Percentiles rank a stretch among this genome's conserved stretches.
phyloP scores from a whole-genome alignment of 2,797 vertebrate species.

The Alcedo atthis region DNA sequence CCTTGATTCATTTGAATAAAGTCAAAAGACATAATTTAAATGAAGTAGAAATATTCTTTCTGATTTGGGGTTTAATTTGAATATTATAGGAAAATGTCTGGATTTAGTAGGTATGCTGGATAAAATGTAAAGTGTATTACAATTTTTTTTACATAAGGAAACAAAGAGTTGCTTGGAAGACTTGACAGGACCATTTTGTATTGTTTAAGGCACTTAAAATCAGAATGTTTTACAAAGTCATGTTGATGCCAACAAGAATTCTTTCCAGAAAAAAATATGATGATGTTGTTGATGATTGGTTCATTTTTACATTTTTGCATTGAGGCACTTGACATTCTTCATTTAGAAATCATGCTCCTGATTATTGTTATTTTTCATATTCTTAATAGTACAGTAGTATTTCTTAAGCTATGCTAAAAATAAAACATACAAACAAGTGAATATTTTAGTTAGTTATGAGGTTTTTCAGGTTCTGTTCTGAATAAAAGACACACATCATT shows the following conservation, averaged over 20 bases:
- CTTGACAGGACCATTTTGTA: not conserved
- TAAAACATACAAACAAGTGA: not conserved
- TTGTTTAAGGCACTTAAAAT: not conserved
- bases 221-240: not conserved
- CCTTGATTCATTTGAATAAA: slow-evolving; percentile 4
- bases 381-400: not conserved
- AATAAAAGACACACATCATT: not conserved
- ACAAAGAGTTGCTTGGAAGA: not conserved
- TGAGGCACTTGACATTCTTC: not conserved
- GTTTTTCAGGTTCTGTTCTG: not conserved
- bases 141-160: not conserved
- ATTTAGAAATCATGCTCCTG: not conserved
- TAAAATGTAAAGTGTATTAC: not conserved
- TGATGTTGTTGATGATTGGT: not conserved
- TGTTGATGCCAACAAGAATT: not conserved
- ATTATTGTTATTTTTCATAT: not conserved
- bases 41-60: slow-evolving; percentile 1
- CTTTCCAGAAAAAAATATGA: not conserved
- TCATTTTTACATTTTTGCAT: not conserved
- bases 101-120: not conserved
- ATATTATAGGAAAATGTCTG: not conserved
- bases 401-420: not conserved
- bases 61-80: not conserved
- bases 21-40: slow-evolving; percentile 16
- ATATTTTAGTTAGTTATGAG: not conserved